Conservation (phyloP, 1,140 invertebrate genomes). For the Habropoda laboriosa region DNA sequence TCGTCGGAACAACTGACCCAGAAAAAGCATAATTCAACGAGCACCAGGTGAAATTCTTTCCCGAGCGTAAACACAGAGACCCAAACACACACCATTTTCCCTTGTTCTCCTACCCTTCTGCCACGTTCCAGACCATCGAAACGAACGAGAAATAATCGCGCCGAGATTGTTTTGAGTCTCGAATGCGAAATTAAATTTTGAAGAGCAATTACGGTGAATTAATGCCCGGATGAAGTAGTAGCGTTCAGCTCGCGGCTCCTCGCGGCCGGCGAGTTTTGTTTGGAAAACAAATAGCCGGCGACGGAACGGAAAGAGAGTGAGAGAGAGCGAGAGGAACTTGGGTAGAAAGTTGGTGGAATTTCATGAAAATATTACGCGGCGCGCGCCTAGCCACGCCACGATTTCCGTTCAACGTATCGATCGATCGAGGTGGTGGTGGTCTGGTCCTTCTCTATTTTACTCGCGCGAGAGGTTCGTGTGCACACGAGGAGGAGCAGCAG, state of each 20-base stretch:
- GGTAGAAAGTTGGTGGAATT: background rate
- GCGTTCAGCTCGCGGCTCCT: background rate
- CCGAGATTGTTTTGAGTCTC: slow-evolving; percentile 13
- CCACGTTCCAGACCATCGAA: too few species aligned
- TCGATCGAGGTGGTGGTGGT: slow-evolving; percentile 10
- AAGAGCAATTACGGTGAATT: slow-evolving; percentile 31
- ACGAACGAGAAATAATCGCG: slow-evolving; percentile 16
- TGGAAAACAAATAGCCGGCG: slow-evolving; percentile 26
- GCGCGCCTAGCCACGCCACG: background rate
- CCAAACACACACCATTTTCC: too few species aligned
- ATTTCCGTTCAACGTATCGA: slow-evolving; percentile 12
- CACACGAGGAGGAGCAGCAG: background rate
- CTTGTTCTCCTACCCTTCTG: too few species aligned
- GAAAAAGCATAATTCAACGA: background rate
- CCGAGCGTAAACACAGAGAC: too few species aligned
- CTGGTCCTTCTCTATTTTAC: too few species aligned
- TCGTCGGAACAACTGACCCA: background rate
- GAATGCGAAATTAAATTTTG: slow-evolving; percentile 28
- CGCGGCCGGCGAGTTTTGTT: slow-evolving; percentile 4
- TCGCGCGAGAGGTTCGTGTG: too few species aligned
- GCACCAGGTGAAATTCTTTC: background rate
- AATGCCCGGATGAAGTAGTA: slow-evolving; percentile 10
- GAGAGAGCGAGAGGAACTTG: background rate
- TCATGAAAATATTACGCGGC: slow-evolving; percentile 20
- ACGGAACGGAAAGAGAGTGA: too few species aligned